Base-by-base conservation (phyloP, 2,113 vertebrate species). In the Ramphastos sulfuratus region DNA sequence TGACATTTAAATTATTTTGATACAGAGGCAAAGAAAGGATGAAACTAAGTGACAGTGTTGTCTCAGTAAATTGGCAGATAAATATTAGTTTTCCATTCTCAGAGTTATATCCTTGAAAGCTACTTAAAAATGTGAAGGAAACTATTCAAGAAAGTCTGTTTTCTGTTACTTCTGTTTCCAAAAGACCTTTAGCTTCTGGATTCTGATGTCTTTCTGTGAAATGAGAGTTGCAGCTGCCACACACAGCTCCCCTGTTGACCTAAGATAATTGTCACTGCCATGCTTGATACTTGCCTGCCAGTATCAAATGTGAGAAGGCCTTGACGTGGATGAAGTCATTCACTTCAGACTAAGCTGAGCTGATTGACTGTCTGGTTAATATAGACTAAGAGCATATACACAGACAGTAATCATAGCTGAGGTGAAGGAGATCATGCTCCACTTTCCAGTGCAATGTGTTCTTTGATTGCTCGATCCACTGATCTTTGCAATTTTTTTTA, bases 381-480 rank as follows among this genome's bases (percentile, higher is more conserved):
- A 3, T 0, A 70, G 73, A 23, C 59, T 65, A 31, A 23, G 52
- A 60, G 33, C 37, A 37, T 7, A 4, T 15, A 7, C 37, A 15
- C 14, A 33, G 37, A 3, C 52, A 58, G 48, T 33, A 56, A 3
- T 23, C 0, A 0, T 30, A 56, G 48, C 20, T 64, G 67, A 58
- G 58, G 12, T 25, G 71, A 14, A 56, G 31, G 20, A 69, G 20
- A 28, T 78, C 15, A 8, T 2, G 15, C 12, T 79, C 31, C 12
- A 9, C 37, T 78, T 50, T 2, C 5, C 18, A 33, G 25, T 48
- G 73, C 25, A 31, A 7, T 21, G 1, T n/a, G 16, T 30, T 6
- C 39, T 37, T 63, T n/a, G 71, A 9, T 23, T 61, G 23, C 5
- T 2, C 1, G 8, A 60, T 77, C 31, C 12, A 25, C 39, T 24